phyloP scores from a whole-genome alignment of 2,113 vertebrate genomes.

The Ctenomys sociabilis region DNA sequence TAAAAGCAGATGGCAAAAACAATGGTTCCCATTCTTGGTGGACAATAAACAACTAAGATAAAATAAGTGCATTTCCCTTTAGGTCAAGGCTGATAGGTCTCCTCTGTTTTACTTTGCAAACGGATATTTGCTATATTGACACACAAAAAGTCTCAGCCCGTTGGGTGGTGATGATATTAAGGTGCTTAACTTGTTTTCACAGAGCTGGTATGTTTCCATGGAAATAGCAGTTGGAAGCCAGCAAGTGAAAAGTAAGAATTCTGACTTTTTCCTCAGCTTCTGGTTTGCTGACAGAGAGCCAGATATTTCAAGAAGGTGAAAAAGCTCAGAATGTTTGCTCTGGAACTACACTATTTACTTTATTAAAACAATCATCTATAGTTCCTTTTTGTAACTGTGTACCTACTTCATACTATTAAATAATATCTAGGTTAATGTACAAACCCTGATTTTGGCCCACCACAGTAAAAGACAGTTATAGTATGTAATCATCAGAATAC shows the following conservation, averaged over 20 bases:
- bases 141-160: not conserved
- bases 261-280: constrained; percentile 53
- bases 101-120: constrained; percentile 6
- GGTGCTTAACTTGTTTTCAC: constrained; percentile 67
- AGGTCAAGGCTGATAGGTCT: not conserved
- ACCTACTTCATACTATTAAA: not conserved
- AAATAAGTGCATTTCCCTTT: constrained; percentile 34
- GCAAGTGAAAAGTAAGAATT: constrained; percentile 61
- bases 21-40: not conserved
- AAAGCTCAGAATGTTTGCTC: constrained; percentile 55
- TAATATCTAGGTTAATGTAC: not conserved
- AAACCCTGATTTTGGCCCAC: not conserved
- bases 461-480: not conserved
- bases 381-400: not conserved
- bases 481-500: not conserved
- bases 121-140: not conserved
- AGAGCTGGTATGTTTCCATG: constrained; percentile 61
- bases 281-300: constrained; percentile 38
- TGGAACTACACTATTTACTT: not conserved
- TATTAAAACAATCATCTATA: constrained; percentile 19
- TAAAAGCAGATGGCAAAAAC: constrained; percentile 20
- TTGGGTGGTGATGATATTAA: constrained; percentile 46
- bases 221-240: constrained; percentile 63
- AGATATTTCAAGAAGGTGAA: constrained; percentile 53
- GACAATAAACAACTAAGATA: not conserved